Base-by-base conservation (phyloP, 1,140 invertebrate genomes). In the Zeugodacus cucurbitae region DNA sequence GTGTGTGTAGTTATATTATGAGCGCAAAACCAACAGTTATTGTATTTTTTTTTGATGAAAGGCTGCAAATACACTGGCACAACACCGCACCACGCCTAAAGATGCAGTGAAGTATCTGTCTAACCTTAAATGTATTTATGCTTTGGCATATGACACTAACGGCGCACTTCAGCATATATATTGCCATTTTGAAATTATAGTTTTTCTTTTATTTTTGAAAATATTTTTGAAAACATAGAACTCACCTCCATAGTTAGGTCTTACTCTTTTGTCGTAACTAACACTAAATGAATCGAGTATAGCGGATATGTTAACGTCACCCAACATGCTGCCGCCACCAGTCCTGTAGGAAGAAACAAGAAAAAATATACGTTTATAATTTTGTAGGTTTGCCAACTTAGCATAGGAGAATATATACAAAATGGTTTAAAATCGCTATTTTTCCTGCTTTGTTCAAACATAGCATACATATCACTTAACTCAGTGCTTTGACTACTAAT, bases 211-310 rank as follows among this genome's bases (percentile, higher is more conserved):
- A 6, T 22, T n/a, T 44, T 11, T 29, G 26, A 2, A n/a, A 8
- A 17, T 14, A 20, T 10, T 44, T 10, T 48, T 48, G 41, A 37
- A 54, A 54, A 48, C 74, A 48, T 82, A 70, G 91, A 91, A 96
- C 97, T 96, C 95, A 98, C 98, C 98, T 96, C 98, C 98, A 95
- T 99, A 99, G 94, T 98, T 98, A 93, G 98, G 98, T 95, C 98
- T 97, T 95, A 99, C 97, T 96, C 98, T 96, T 96, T 99, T 99
- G 95, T 99, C 98, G 95, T 99, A 99, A 95, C 97, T 98, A 93
- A 97, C 96, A 94, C 97, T 98, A 94, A 98, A 97, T 90, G 97
- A 97, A 95, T 98, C 97, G 93, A 98, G 94, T 93, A 98, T 98
- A 92, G 96, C 96, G 89, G 97, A 98, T 94, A 98, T 98, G 95